These are phyloP conservation scores for Lasioglossum baleicum DNA, from an alignment of 1,140 invertebrate species.

Conservation along the genomic window DNA sequence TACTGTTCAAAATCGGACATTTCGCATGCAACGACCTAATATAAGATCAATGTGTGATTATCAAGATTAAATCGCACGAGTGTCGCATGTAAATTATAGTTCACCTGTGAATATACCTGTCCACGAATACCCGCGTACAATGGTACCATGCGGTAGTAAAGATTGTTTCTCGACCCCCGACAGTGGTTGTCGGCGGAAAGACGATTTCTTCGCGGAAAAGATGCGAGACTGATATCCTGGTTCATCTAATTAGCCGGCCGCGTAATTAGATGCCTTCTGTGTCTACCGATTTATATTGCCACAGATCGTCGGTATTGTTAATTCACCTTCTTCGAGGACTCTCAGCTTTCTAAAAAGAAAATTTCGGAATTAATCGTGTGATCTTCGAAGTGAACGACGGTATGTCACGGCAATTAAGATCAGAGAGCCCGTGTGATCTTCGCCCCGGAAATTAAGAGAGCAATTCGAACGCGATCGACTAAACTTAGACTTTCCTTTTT, in stretches of 20 bases:
- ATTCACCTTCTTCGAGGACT: conserved; percentile 1
- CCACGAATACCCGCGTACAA: background rate
- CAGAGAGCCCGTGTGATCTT: conserved; percentile 13
- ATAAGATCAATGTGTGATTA: background rate
- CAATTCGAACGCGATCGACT: background rate
- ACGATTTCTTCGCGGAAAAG: conserved; percentile 32
- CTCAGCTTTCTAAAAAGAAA: conserved; percentile 30
- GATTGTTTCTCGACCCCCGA: conserved; percentile 29
- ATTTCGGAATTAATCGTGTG: conserved; percentile 4
- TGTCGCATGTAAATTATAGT: background rate
- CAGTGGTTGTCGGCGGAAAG: conserved; percentile 37
- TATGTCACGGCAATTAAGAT: conserved; percentile 9
- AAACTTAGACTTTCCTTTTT: conserved; percentile 17
- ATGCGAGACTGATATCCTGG: conserved; percentile 24
- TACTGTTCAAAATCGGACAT: too few species aligned
- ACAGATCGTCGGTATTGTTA: background rate
- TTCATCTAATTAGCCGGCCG: conserved; percentile 38
- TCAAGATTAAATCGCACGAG: background rate
- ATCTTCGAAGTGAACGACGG: background rate
- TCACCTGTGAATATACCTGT: conserved; percentile 10
- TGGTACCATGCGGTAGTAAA: conserved; percentile 1
- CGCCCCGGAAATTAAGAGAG: conserved; percentile 1
- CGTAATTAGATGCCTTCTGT: conserved; percentile 40
- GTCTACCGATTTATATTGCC: conserved; percentile 29
- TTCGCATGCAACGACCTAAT: too few species aligned